Conservation (phyloP, 2,888 invertebrate genomes). For the Amaurobius ferox region DNA sequence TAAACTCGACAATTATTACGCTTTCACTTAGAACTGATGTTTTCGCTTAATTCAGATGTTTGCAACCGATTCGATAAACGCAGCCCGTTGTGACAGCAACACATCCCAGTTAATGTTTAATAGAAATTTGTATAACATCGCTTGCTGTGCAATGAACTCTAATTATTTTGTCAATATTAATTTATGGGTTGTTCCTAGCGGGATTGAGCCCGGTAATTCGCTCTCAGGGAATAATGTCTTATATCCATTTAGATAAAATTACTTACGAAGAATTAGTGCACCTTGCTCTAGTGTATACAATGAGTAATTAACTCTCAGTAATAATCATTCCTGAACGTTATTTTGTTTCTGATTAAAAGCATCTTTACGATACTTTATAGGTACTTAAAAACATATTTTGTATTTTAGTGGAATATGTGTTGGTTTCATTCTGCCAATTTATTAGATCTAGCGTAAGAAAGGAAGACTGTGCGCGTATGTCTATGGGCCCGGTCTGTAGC, state of each 20-base stretch:
- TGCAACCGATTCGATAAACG: neutral
- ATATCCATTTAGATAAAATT: constrained; percentile 6
- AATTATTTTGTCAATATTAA: constrained; percentile 22
- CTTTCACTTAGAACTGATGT: neutral
- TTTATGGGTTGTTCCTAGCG: constrained; percentile 3
- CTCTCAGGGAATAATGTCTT: neutral
- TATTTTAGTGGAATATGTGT: too few relatives aligned
- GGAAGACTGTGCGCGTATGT: too few relatives aligned
- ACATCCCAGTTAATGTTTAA: constrained; percentile 1
- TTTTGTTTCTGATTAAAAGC: neutral
- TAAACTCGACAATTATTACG: neutral
- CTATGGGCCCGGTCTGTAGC: too few relatives aligned
- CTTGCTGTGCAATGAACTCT: neutral
- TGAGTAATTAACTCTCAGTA: neutral
- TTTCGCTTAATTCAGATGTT: neutral
- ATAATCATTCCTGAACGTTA: neutral
- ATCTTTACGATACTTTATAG: neutral
- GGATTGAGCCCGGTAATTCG: neutral
- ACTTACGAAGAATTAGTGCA: neutral
- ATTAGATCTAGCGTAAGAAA: too few relatives aligned
- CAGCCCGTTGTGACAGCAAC: neutral
- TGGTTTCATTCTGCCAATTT: too few relatives aligned
- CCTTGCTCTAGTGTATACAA: neutral
- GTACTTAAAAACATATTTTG: neutral
- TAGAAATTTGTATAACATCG: constrained; percentile 8